Percentiles rank a stretch among this genome's conserved stretches.
Conservation (phyloP, 2,797 vertebrate species). For the Centroberyx gerrardi region DNA sequence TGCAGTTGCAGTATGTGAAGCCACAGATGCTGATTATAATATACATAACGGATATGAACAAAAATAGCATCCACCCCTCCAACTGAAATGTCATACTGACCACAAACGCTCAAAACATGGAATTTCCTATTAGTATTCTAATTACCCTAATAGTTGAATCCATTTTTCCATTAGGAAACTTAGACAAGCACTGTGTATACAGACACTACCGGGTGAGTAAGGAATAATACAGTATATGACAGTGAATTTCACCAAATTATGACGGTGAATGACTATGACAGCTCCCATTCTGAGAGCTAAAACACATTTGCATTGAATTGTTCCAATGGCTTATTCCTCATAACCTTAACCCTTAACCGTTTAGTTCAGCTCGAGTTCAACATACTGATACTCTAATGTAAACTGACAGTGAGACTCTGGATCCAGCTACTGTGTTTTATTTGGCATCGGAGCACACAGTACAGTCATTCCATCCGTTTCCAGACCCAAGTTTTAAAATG, state of each 20-base stretch:
- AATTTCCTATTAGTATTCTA: slow-evolving; percentile 3
- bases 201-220: slow-evolving; percentile 15
- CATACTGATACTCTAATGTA: slow-evolving; percentile 39
- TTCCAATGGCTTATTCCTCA: slow-evolving; percentile 49
- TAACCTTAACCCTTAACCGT: slow-evolving; percentile 60
- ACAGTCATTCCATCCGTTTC: not conserved
- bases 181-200: not conserved
- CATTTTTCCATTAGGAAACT: not conserved
- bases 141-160: slow-evolving; percentile 13
- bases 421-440: not conserved
- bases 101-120: not conserved
- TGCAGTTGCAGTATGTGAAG: slow-evolving; percentile 2
- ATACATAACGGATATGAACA: not conserved
- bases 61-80: not conserved
- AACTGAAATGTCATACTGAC: not conserved
- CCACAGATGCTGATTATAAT: not conserved
- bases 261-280: slow-evolving; percentile 62
- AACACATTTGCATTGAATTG: slow-evolving; percentile 63
- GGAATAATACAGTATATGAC: slow-evolving; percentile 28
- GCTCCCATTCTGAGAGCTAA: slow-evolving; percentile 46
- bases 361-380: slow-evolving; percentile 47
- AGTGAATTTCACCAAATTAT: slow-evolving; percentile 48
- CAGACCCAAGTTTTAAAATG: slow-evolving; percentile 16
- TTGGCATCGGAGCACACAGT: slow-evolving; percentile 18
- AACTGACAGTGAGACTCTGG: slow-evolving; percentile 55